Evolutionary conservation across 2,888 invertebrate genomes (phyloP).

Genomic region (Pyrochroa serraticornis): DNA sequence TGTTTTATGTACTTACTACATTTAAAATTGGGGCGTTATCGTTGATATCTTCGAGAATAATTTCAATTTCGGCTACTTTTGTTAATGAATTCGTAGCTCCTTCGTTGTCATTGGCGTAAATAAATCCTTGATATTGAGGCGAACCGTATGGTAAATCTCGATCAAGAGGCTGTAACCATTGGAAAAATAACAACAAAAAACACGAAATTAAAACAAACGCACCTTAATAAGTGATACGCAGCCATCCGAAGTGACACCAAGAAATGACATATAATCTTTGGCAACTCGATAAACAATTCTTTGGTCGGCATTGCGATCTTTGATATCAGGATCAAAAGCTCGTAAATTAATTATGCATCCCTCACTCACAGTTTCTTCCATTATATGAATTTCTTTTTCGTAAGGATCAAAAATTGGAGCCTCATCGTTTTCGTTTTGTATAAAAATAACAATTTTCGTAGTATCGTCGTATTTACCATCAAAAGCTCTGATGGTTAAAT

Average conservation of each 20-base stretch:
- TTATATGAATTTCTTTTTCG: conserved; percentile 74
- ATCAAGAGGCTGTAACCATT: conserved; percentile 74
- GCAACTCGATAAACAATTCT: conserved; percentile 79
- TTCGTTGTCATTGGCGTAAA: conserved; percentile 79
- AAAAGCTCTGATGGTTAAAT: conserved; percentile 80
- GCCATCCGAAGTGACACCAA: conserved; percentile 73
- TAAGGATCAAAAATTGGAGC: conserved; percentile 79
- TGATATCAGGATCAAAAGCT: conserved; percentile 87
- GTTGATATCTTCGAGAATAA: conserved; percentile 82
- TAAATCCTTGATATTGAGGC: conserved; percentile 76
- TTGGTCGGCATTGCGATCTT: conserved; percentile 75
- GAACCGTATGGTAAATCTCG: conserved; percentile 88
- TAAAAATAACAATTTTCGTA: conserved; percentile 82
- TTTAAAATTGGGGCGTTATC: conserved; percentile 91
- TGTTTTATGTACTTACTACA: conserved; percentile 61
- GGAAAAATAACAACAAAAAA: conserved; percentile 34
- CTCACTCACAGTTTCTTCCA: conserved; percentile 73
- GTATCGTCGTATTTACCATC: conserved; percentile 85
- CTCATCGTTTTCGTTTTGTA: conserved; percentile 92
- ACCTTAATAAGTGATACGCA: conserved; percentile 73
- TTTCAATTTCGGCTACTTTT: conserved; percentile 70
- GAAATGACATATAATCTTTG: conserved; percentile 71
- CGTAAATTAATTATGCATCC: conserved; percentile 74
- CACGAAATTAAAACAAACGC: conserved; percentile 14
- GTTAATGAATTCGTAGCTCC: conserved; percentile 69